phyloP scores from a whole-genome alignment of 1,140 invertebrate genomes.

The Eriocheir sinensis region DNA sequence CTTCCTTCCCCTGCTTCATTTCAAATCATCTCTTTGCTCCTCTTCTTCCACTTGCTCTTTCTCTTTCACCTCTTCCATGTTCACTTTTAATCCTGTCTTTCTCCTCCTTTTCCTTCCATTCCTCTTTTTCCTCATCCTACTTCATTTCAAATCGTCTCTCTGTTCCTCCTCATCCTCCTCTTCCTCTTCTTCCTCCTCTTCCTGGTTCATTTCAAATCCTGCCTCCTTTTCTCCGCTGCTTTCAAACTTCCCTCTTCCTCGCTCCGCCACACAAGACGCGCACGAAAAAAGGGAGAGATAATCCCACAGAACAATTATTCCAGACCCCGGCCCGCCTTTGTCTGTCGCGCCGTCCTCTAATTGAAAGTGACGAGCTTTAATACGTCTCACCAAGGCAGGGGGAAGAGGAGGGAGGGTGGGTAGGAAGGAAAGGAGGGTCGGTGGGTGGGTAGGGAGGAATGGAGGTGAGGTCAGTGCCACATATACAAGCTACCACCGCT shows the following conservation, averaged over 20 bases:
- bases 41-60: no score
- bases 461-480: no score
- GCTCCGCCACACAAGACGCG: background rate
- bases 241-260: background rate
- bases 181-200: background rate
- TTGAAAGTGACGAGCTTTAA: slow-evolving; percentile 57
- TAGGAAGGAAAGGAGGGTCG: no score
- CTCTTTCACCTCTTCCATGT: no score
- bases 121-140: background rate
- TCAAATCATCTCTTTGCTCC: no score
- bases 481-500: no score
- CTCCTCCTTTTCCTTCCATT: background rate
- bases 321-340: slow-evolving; percentile 5
- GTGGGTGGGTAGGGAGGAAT: no score
- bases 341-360: slow-evolving; percentile 4
- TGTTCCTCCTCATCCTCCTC: background rate
- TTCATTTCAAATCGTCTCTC: no score
- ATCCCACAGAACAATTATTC: slow-evolving; percentile 59
- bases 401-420: background rate
- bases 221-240: background rate
- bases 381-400: background rate
- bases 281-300: slow-evolving; percentile 45
- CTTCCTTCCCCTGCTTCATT: no score
- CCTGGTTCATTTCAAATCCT: background rate
- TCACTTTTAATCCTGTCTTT: no score